phyloP scores from a whole-genome alignment of 2,888 invertebrate species.

The Salticus scenicus region DNA sequence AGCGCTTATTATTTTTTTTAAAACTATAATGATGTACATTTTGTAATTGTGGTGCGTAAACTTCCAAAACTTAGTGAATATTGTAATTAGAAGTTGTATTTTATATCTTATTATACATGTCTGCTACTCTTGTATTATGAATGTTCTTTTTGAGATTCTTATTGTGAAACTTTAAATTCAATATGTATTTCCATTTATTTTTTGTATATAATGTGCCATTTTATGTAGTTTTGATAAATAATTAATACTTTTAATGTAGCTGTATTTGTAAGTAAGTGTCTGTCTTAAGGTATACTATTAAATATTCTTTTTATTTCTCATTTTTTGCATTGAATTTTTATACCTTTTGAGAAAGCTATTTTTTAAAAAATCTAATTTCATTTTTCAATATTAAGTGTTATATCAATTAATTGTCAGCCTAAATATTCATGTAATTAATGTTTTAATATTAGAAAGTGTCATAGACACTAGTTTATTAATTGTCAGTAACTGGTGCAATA shows the following conservation, averaged over 20 bases:
- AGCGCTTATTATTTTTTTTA: neutral
- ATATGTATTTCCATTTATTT: neutral
- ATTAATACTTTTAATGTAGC: neutral
- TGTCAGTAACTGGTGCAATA: too few species aligned
- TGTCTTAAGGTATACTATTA: neutral
- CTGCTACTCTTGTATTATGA: neutral
- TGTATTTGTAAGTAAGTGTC: neutral
- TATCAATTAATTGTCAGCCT: too few species aligned
- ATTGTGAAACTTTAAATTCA: neutral
- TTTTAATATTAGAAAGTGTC: too few species aligned
- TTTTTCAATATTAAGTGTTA: too few species aligned
- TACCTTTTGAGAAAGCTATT: too few species aligned
- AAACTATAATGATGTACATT: neutral
- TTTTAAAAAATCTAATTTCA: too few species aligned
- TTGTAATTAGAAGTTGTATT: constrained; percentile 2
- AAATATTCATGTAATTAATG: too few species aligned
- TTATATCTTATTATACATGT: constrained; percentile 4
- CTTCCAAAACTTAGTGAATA: neutral
- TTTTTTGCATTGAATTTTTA: too few species aligned
- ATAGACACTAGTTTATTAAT: too few species aligned
- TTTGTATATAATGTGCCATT: neutral
- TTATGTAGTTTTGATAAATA: neutral
- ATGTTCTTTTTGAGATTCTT: constrained; percentile 7
- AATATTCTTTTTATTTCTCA: neutral
- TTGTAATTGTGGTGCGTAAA: neutral